Percentiles rank a stretch among this genome's conserved stretches.
phyloP scores from a whole-genome alignment of 2,113 vertebrate genomes.

The Felis catus region F.catus_Fca126_mat1.0 CM031421.1:99671001-99671500 shows the following conservation, averaged over 20 bases:
- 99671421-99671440: background rate
- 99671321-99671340: background rate
- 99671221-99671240: background rate
- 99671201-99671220: background rate
- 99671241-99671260: background rate
- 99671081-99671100: background rate
- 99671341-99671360: background rate
- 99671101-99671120: background rate
- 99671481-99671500: background rate
- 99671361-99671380: background rate
- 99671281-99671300: background rate
- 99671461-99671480: background rate
- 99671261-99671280: background rate
- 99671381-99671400: background rate
- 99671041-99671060: background rate
- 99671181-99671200: background rate
- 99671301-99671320: background rate
- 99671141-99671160: background rate
- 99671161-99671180: background rate
- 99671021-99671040: background rate
- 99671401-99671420: background rate
- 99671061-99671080: background rate
- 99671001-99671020: conserved; percentile 20
- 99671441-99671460: background rate
- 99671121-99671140: background rate